A percentile compares a stretch with the other conserved stretches of the same genome.
These are phyloP conservation scores for Zaprionus capensis DNA, from an alignment of 1,140 invertebrate genomes.

Conservation along the genomic window DNA sequence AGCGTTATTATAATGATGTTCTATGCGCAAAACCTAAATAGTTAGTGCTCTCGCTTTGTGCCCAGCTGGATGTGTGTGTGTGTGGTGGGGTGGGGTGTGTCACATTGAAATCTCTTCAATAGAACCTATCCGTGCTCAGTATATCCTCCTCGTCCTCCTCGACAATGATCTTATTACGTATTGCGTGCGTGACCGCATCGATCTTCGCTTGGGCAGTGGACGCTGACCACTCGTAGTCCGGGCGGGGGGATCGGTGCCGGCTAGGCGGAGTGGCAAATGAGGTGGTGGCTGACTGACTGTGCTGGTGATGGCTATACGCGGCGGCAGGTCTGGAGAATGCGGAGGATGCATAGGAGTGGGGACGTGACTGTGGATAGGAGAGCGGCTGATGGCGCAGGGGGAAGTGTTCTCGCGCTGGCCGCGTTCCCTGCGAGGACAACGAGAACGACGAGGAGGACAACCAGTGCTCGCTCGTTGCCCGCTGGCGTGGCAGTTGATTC, in stretches of 20 bases:
- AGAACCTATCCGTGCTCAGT: slow-evolving; percentile 77
- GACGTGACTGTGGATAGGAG: slow-evolving; percentile 53
- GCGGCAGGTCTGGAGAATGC: slow-evolving; percentile 14
- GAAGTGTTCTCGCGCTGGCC: slow-evolving; percentile 59
- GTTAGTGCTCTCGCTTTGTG: slow-evolving; percentile 26
- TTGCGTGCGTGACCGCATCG: slow-evolving; percentile 75
- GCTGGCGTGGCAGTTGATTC: slow-evolving; percentile 44
- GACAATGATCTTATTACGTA: slow-evolving; percentile 80
- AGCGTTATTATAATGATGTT: slow-evolving; percentile 27
- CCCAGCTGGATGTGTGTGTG: slow-evolving; percentile 7
- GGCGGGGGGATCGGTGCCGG: slow-evolving; percentile 2
- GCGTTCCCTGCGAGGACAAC: slow-evolving; percentile 42
- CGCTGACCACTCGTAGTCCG: slow-evolving; percentile 43
- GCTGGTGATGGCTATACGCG: slow-evolving; percentile 15
- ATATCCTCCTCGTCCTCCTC: slow-evolving; percentile 83
- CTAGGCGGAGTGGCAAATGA: slow-evolving; percentile 56
- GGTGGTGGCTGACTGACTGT: slow-evolving; percentile 39
- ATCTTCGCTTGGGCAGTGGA: slow-evolving; percentile 67
- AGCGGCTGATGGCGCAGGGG: slow-evolving; percentile 72
- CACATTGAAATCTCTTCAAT: slow-evolving; percentile 81
- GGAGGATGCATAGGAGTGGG: slow-evolving; percentile 14
- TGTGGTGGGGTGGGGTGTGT: slow-evolving; percentile 11
- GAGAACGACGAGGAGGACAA: slow-evolving; percentile 57
- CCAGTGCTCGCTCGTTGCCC: slow-evolving; percentile 51
- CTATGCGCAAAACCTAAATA: slow-evolving; percentile 9